Evolutionary conservation across 92 coral and sea anemone species (phyloP).

Genomic region (Epizoanthus ramosus): DNA sequence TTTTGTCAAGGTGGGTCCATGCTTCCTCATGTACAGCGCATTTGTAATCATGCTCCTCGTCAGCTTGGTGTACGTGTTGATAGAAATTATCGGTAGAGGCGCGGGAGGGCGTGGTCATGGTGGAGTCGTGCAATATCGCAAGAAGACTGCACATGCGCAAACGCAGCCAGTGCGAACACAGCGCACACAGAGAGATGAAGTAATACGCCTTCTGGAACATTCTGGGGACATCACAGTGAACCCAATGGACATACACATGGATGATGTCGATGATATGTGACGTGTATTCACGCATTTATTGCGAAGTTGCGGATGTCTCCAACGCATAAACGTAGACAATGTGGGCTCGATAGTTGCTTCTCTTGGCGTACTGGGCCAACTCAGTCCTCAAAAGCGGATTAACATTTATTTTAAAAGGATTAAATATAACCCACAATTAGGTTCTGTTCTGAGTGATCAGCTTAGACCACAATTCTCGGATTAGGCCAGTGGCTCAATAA

Average conservation of each 20-base stretch:
- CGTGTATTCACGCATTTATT: no score
- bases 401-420: no score
- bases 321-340: no score
- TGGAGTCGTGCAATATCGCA: conserved; percentile 28
- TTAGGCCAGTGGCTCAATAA: no score
- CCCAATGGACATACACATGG: conserved; percentile 1
- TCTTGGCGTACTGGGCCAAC: no score
- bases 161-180: background rate
- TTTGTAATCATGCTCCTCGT: conserved; percentile 61
- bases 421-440: no score
- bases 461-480: no score
- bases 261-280: conserved; percentile 7
- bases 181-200: conserved; percentile 24
- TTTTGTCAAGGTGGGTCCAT: conserved; percentile 72
- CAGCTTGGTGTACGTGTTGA: conserved; percentile 41
- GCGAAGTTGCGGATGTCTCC: no score
- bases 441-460: no score
- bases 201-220: conserved; percentile 15
- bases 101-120: background rate
- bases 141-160: conserved; percentile 28
- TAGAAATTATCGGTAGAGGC: conserved; percentile 38
- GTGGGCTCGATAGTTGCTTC: no score
- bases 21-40: conserved; percentile 69
- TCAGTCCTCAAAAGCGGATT: no score
- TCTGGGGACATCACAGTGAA: conserved; percentile 27